Evolutionary conservation across 2,888 invertebrate genomes (phyloP).

Genomic region (Pollenia griseotomentosa): DNA sequence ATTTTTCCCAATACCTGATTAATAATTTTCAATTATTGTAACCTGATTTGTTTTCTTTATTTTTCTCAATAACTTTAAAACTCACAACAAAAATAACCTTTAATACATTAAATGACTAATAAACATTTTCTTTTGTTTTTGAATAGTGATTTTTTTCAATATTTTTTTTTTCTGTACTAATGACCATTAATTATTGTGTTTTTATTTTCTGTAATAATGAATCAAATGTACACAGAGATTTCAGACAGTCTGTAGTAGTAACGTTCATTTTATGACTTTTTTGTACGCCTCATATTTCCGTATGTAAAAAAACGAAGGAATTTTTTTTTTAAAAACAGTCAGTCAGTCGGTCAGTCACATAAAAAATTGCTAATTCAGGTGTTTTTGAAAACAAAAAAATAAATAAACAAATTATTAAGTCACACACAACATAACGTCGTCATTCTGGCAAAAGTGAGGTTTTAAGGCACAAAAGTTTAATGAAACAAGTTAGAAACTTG

Average conservation of each 20-base stretch:
- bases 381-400: slow-evolving; percentile 31
- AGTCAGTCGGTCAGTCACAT: slow-evolving; percentile 41
- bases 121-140: slow-evolving; percentile 55
- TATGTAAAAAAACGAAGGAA: slow-evolving; percentile 13
- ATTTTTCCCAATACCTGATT: slow-evolving; percentile 1
- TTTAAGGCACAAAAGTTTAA: no score
- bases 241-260: slow-evolving; percentile 33
- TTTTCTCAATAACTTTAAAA: background rate
- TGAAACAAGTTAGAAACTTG: no score
- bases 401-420: background rate
- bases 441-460: background rate
- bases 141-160: slow-evolving; percentile 23
- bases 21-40: slow-evolving; percentile 43
- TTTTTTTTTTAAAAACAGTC: slow-evolving; percentile 8
- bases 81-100: slow-evolving; percentile 30
- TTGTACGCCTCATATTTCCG: slow-evolving; percentile 59
- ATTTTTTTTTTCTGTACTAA: slow-evolving; percentile 34
- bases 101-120: slow-evolving; percentile 55
- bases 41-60: slow-evolving; percentile 41
- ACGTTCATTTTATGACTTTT: slow-evolving; percentile 31
- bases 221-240: slow-evolving; percentile 51
- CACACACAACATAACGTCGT: background rate
- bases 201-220: slow-evolving; percentile 20
- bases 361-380: slow-evolving; percentile 62
- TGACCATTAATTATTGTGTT: slow-evolving; percentile 33